These are phyloP conservation scores for Myrmecobius fasciatus DNA, from an alignment of 2,113 vertebrate species.

Conservation along the genomic window DNA sequence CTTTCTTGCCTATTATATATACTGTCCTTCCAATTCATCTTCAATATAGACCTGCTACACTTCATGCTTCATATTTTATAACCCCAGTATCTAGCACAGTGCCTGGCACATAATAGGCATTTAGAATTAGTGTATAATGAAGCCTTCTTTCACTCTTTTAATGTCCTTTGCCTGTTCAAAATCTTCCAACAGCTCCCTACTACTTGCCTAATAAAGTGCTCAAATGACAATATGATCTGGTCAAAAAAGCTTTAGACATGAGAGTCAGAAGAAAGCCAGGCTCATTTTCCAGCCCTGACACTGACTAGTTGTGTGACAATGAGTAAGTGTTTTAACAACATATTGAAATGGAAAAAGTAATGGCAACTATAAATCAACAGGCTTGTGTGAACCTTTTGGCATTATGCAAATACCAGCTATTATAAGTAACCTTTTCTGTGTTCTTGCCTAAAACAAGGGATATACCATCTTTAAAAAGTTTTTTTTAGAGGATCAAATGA, in stretches of 20 bases:
- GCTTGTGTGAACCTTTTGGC: too few species aligned
- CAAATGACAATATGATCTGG: background rate
- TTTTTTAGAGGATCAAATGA: too few species aligned
- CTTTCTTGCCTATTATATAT: background rate
- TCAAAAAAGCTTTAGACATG: background rate
- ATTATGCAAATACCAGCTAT: too few species aligned
- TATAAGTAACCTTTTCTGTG: too few species aligned
- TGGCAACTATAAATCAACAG: background rate
- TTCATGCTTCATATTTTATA: background rate
- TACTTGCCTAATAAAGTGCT: background rate
- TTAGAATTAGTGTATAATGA: background rate
- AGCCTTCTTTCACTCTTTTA: background rate
- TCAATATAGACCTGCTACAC: background rate
- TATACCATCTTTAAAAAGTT: too few species aligned
- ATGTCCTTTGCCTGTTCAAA: background rate
- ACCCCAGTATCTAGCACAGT: background rate
- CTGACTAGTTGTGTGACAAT: background rate
- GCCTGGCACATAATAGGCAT: background rate
- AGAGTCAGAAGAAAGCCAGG: background rate
- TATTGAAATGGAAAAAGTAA: background rate
- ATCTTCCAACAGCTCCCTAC: background rate
- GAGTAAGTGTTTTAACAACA: background rate
- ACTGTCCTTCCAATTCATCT: background rate
- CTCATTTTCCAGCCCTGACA: background rate
- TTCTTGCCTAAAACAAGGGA: too few species aligned